These are phyloP conservation scores for Taurulus bubalis DNA, from an alignment of 2,113 vertebrate species.

Conservation along the genomic window DNA sequence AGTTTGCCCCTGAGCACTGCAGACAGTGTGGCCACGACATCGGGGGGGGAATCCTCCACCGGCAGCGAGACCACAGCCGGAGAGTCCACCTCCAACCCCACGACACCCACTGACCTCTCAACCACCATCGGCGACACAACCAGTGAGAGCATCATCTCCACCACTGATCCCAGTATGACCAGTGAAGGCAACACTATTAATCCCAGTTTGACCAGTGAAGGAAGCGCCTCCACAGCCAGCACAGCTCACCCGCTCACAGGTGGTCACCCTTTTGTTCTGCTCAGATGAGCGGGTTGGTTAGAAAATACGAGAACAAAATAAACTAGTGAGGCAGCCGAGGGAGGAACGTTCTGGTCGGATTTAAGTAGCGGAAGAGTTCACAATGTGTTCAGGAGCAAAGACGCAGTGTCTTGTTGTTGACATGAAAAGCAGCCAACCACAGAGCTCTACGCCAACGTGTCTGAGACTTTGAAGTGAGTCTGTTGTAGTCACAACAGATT, in stretches of 20 bases:
- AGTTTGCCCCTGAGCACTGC: constrained; percentile 64
- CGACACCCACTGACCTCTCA: not conserved
- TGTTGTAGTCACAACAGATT: too few species aligned
- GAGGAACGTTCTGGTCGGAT: too few species aligned
- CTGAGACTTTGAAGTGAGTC: not conserved
- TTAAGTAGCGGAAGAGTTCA: not conserved
- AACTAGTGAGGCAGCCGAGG: too few species aligned
- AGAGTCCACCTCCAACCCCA: constrained; percentile 5
- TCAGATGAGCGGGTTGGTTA: not conserved
- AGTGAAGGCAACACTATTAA: constrained; percentile 19
- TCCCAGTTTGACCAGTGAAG: constrained; percentile 17
- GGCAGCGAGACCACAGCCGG: constrained; percentile 2
- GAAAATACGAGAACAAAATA: not conserved
- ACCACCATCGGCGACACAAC: constrained; percentile 14
- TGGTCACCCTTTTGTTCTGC: constrained; percentile 9
- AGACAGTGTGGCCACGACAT: constrained; percentile 14
- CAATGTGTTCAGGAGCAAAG: not conserved
- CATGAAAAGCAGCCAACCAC: constrained; percentile 31
- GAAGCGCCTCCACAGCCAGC: constrained; percentile 16
- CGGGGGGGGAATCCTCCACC: constrained; percentile 27
- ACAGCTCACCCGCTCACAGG: constrained; percentile 50
- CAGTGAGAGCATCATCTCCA: constrained; percentile 22
- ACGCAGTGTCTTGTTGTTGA: not conserved
- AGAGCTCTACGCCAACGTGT: not conserved
- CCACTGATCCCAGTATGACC: constrained; percentile 8